These are phyloP conservation scores for Dinomys branickii DNA, from an alignment of 2,113 vertebrate genomes.

Conservation along the genomic window DNA sequence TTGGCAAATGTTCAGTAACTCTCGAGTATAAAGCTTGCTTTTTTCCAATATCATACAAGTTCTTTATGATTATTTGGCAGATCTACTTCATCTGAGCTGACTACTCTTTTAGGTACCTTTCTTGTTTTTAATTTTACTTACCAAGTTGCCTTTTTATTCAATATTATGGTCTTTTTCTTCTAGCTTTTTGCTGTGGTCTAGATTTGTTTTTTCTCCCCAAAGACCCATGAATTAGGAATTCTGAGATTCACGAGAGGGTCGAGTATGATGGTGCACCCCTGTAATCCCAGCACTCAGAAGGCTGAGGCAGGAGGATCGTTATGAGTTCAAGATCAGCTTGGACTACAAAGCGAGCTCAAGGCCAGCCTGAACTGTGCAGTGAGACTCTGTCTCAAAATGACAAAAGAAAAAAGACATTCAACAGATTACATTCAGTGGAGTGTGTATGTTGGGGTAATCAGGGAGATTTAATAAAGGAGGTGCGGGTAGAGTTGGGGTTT, in stretches of 20 bases:
- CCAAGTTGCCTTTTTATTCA: slow-evolving; percentile 31
- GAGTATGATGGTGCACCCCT: no score
- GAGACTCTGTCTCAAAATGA: no score
- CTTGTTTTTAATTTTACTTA: slow-evolving; percentile 54
- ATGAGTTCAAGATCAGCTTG: no score
- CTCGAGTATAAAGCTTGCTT: background rate
- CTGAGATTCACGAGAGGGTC: no score
- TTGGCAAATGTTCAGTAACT: slow-evolving; percentile 5
- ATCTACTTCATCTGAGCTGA: slow-evolving; percentile 37
- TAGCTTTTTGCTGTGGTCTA: slow-evolving; percentile 11
- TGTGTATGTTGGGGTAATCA: background rate
- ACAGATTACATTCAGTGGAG: background rate
- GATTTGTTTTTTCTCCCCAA: background rate
- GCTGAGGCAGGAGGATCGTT: no score
- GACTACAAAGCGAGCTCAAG: no score
- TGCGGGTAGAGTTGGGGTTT: slow-evolving; percentile 29
- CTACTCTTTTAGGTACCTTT: slow-evolving; percentile 19
- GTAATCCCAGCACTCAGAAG: no score
- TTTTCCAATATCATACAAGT: background rate
- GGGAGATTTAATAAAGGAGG: slow-evolving; percentile 11
- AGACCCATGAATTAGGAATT: background rate
- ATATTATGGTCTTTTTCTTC: background rate
- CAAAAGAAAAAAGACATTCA: no score
- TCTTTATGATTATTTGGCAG: background rate
- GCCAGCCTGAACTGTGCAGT: no score